Conservation (phyloP, 2,113 vertebrate genomes). For the Indicator indicator region DNA sequence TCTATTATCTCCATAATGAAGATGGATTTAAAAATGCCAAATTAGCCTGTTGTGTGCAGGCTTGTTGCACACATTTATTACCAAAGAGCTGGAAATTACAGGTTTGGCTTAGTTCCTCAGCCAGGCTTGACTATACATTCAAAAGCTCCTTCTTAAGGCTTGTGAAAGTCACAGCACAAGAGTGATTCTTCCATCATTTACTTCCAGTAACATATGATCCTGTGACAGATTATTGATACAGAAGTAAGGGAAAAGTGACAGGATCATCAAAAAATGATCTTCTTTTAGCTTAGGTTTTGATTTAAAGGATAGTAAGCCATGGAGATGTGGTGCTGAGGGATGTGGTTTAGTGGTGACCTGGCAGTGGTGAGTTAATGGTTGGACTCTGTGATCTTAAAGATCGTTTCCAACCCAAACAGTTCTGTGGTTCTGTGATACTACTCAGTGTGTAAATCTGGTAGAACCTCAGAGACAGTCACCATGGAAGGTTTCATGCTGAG, state of each 20-base stretch:
- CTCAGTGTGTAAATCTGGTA: neutral
- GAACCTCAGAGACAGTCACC: neutral
- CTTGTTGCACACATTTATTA: neutral
- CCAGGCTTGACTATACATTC: neutral
- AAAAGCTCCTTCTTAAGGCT: neutral
- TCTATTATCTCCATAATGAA: constrained; percentile 1
- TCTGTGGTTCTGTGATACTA: too few relatives aligned
- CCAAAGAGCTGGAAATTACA: neutral
- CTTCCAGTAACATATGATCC: neutral
- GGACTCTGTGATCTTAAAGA: too few relatives aligned
- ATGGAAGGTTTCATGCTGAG: neutral
- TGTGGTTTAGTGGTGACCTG: too few relatives aligned
- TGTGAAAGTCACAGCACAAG: neutral
- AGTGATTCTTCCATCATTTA: neutral
- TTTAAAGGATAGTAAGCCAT: neutral
- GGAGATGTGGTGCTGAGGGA: too few relatives aligned
- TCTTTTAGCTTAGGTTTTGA: neutral
- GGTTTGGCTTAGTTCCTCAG: neutral
- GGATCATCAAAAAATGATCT: neutral
- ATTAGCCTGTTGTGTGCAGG: neutral
- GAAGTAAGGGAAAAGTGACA: neutral
- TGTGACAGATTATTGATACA: neutral
- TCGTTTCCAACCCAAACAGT: too few relatives aligned
- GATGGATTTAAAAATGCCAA: neutral
- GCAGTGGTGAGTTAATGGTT: too few relatives aligned